These are phyloP conservation scores for Eulemur rufifrons DNA, from an alignment of 2,113 vertebrate genomes.

Conservation along the genomic window DNA sequence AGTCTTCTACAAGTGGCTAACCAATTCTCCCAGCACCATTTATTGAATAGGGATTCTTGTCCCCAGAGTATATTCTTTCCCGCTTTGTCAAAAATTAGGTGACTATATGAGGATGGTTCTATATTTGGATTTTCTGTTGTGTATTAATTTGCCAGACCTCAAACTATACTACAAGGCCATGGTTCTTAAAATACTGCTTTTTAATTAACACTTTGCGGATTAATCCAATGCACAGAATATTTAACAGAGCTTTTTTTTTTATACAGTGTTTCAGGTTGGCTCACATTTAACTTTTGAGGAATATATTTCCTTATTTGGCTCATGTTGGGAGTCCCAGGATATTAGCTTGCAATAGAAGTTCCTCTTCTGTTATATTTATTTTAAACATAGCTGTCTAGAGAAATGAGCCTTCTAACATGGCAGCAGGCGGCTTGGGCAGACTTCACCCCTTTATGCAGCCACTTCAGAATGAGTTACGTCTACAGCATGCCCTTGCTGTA, in stretches of 20 bases:
- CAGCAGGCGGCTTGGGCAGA: accelerated
- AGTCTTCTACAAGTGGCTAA: too few species aligned
- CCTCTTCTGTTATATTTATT: too few species aligned
- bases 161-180: too few species aligned
- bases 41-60: too few species aligned
- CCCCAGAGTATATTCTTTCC: too few species aligned
- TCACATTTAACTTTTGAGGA: neutral
- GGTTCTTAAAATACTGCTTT: neutral
- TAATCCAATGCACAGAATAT: neutral
- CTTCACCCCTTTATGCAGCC: accelerated
- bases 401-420: neutral
- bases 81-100: too few species aligned
- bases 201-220: neutral
- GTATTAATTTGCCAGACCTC: too few species aligned
- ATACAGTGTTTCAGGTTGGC: accelerated
- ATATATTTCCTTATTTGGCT: neutral
- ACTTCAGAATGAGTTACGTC: accelerated
- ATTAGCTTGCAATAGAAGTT: neutral
- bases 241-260: too few species aligned
- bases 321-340: neutral
- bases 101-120: too few species aligned
- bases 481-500: too few species aligned
- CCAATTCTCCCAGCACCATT: too few species aligned
- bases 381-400: neutral
- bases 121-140: too few species aligned